Evolutionary conservation across 2,113 vertebrate genomes (phyloP).

Genomic region (Pterocles burchelli): DNA sequence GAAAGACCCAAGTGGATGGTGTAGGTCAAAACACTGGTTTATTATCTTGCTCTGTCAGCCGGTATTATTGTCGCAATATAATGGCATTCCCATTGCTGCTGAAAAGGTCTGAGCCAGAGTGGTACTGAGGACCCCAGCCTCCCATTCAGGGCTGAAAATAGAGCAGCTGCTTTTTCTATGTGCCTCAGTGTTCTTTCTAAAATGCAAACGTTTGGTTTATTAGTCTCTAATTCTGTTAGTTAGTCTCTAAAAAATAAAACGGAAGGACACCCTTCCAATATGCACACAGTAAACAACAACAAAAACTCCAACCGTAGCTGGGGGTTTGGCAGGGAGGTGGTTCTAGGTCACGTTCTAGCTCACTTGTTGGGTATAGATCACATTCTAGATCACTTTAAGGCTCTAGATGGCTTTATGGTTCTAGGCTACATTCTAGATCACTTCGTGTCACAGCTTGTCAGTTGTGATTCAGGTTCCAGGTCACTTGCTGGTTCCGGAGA

Average conservation of each 20-base stretch:
- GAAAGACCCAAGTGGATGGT: background rate
- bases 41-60: background rate
- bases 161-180: background rate
- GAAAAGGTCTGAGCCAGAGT: background rate
- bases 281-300: background rate
- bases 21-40: background rate
- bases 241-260: background rate
- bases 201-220: background rate
- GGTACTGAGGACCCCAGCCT: background rate
- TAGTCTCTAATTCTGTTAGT: background rate
- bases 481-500: no score
- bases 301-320: no score
- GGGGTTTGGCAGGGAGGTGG: no score
- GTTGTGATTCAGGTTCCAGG: no score
- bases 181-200: background rate
- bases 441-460: no score
- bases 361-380: no score
- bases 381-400: no score
- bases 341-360: no score
- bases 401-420: no score
- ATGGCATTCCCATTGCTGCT: background rate
- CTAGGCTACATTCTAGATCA: no score
- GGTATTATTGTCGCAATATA: background rate
- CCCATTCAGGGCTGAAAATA: background rate
- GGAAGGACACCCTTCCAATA: background rate